Evolutionary conservation across 53 echinoderm and acorn worm species (phyloP).

Genomic region (Glandiceps talaboti): DNA sequence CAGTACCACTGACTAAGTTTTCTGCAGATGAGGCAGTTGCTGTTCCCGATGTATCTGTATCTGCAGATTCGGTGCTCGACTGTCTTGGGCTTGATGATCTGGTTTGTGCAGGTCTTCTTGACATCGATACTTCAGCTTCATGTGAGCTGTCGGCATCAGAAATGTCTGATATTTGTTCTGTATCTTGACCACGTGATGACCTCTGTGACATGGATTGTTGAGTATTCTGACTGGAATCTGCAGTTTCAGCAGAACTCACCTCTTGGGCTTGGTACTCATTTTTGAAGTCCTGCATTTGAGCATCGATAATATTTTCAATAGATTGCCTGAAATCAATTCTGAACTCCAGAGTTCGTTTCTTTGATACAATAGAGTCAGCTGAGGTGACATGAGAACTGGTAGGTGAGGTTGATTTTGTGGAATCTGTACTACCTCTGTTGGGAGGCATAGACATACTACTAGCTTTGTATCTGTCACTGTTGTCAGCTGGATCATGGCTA

Average conservation of each 20-base stretch:
- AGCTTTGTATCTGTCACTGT: background rate
- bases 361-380: background rate
- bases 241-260: background rate
- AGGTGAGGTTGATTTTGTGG: background rate
- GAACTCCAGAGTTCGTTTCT: background rate
- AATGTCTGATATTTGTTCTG: background rate
- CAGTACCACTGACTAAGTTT: background rate
- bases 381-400: background rate
- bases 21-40: background rate
- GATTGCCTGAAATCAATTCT: constrained; percentile 59
- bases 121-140: background rate
- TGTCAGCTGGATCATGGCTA: background rate
- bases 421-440: background rate
- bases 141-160: background rate
- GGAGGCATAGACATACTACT: background rate
- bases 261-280: background rate
- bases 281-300: constrained; percentile 37
- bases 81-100: background rate
- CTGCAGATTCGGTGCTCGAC: background rate
- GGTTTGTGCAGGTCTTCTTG: background rate
- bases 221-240: background rate
- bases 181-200: background rate
- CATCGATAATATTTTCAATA: constrained; percentile 83
- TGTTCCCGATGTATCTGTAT: background rate
- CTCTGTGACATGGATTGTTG: background rate